A percentile compares a stretch with the other conserved stretches of the same genome.
Evolutionary conservation across 2,888 invertebrate species (phyloP).

Genomic region (Acanthosepion esculentum): DNA sequence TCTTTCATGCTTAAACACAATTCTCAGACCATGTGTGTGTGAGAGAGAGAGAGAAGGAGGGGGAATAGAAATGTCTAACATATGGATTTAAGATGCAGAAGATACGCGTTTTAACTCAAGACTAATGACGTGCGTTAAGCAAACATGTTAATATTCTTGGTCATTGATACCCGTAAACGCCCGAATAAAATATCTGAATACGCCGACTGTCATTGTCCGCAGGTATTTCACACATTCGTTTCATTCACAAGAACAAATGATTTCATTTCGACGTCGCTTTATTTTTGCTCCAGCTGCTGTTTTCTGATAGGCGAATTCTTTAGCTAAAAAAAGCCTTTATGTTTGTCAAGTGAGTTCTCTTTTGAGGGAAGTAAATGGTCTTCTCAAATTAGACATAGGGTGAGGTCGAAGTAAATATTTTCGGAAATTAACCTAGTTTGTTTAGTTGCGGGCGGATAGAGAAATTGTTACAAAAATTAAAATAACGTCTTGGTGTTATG

Average conservation of each 20-base stretch:
- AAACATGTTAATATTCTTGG: not conserved
- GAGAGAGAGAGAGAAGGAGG: too few species aligned
- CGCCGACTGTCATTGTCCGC: not conserved
- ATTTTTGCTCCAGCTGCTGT: not conserved
- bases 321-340: not conserved
- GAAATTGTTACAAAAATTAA: too few species aligned
- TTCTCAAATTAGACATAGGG: not conserved
- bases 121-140: not conserved
- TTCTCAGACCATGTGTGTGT: too few species aligned
- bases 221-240: not conserved
- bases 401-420: constrained; percentile 12
- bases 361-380: not conserved
- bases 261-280: not conserved
- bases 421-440: not conserved
- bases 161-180: constrained; percentile 14
- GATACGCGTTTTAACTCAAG: not conserved
- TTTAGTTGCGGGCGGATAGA: not conserved
- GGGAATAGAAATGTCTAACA: not conserved
- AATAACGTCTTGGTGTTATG: too few species aligned
- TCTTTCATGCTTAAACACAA: too few species aligned
- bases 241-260: constrained; percentile 18
- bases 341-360: not conserved
- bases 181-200: not conserved
- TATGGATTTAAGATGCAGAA: not conserved
- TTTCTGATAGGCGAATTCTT: not conserved